Percentiles rank a stretch among this genome's conserved stretches.
phyloP scores from a whole-genome alignment of 2,888 invertebrate species.

The Matsumyia berberina region DNA sequence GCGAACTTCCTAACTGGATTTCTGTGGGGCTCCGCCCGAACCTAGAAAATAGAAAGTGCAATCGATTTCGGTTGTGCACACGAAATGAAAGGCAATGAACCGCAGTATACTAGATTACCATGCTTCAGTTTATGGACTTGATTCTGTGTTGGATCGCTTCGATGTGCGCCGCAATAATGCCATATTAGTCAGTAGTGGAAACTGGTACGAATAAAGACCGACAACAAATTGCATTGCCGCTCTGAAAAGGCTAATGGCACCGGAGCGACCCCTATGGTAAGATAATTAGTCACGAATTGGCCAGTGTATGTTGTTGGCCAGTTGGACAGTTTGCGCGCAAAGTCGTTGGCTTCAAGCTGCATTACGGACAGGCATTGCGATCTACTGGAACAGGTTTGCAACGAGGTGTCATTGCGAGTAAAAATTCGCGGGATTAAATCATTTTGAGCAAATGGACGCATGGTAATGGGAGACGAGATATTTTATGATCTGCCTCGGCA shows the following conservation, averaged over 20 bases:
- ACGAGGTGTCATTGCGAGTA: conserved; percentile 61
- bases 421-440: conserved; percentile 70
- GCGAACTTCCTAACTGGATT: conserved; percentile 61
- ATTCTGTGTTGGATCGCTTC: conserved; percentile 61
- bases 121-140: conserved; percentile 63
- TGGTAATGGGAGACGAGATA: conserved; percentile 32
- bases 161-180: conserved; percentile 58
- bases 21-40: conserved; percentile 43
- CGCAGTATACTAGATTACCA: conserved; percentile 40
- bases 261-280: conserved; percentile 68
- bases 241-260: conserved; percentile 70
- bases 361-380: conserved; percentile 36
- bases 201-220: conserved; percentile 55
- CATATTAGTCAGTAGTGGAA: conserved; percentile 38
- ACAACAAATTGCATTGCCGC: conserved; percentile 68
- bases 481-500: conserved; percentile 19
- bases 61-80: conserved; percentile 63
- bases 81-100: conserved; percentile 67
- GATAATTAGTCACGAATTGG: conserved; percentile 74
- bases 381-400: conserved; percentile 59
- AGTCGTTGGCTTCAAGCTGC: conserved; percentile 51
- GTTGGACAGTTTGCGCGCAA: conserved; percentile 20
- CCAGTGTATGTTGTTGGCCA: conserved; percentile 33
- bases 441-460: conserved; percentile 52
- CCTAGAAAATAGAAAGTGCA: conserved; percentile 73